A percentile compares a stretch with the other conserved stretches of the same genome.
Conservation (phyloP, 2,797 vertebrate genomes). For the Ispidina picta region DNA sequence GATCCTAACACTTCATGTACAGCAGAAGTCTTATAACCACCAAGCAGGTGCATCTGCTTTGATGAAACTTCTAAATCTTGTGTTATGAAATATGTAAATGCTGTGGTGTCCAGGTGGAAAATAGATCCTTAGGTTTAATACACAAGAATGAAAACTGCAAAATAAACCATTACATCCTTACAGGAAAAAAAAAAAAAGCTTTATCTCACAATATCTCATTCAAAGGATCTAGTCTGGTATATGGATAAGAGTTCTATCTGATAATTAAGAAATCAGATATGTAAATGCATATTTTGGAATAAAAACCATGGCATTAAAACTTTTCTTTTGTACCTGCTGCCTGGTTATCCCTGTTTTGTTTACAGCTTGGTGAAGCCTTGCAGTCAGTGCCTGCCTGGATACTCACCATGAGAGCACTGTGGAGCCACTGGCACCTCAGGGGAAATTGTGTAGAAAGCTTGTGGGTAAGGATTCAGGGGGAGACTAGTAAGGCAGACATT, state of each 20-base stretch:
- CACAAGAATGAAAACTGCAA: background rate
- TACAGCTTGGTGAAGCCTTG: background rate
- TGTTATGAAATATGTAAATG: constrained; percentile 45
- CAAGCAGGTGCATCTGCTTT: background rate
- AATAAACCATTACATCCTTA: background rate
- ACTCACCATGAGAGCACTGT: background rate
- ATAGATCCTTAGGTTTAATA: background rate
- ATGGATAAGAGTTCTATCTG: background rate
- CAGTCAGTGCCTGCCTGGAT: background rate
- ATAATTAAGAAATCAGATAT: background rate
- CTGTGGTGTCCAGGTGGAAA: background rate
- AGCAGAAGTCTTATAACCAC: background rate
- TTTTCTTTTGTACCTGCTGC: background rate
- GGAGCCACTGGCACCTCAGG: accelerated
- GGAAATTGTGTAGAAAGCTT: background rate
- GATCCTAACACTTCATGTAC: background rate
- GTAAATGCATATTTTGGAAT: background rate
- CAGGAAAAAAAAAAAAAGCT: background rate
- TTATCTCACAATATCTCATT: background rate
- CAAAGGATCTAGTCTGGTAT: background rate
- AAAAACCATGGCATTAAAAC: background rate
- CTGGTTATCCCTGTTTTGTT: background rate
- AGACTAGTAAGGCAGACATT: too few relatives aligned
- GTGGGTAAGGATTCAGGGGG: too few relatives aligned
- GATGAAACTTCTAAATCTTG: constrained; percentile 23